Percentiles rank a stretch among this genome's conserved stretches.
These are phyloP conservation scores for Piezodorus guildinii DNA, from an alignment of 1,140 invertebrate genomes.

Conservation along the genomic window DNA sequence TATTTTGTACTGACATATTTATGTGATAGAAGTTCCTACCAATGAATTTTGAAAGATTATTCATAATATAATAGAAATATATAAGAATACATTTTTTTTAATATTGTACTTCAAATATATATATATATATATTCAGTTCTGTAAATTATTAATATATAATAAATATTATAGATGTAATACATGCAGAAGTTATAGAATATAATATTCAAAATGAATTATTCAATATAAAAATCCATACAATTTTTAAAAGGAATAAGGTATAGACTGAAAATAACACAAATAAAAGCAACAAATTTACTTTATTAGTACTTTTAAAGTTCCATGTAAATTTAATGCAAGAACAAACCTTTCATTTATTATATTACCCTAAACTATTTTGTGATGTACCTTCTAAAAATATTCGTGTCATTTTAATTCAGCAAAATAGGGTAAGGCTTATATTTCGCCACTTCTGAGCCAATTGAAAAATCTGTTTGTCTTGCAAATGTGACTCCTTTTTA, in stretches of 20 bases:
- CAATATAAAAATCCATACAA: too few species aligned
- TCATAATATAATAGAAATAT: too few species aligned
- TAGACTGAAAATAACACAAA: background rate
- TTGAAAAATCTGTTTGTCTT: conserved; percentile 19
- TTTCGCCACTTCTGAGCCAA: conserved; percentile 20
- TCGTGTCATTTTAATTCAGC: conserved; percentile 18
- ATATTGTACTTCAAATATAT: too few species aligned
- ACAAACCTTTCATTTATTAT: conserved; percentile 22
- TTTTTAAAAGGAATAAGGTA: conserved; percentile 1
- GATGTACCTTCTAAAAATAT: conserved; percentile 25
- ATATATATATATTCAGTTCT: too few species aligned
- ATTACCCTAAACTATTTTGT: conserved; percentile 21
- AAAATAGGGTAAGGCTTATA: conserved; percentile 24
- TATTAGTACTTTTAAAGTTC: conserved; percentile 27
- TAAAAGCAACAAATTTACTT: conserved; percentile 26
- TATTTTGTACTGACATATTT: too few species aligned
- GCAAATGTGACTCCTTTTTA: conserved; percentile 16
- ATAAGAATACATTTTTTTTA: too few species aligned
- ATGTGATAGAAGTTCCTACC: too few species aligned
- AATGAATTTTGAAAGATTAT: too few species aligned
- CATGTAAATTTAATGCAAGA: conserved; percentile 26
- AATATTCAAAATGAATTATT: too few species aligned
- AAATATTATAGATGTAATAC: too few species aligned
- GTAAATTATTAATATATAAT: too few species aligned
- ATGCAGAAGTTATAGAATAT: too few species aligned